Conservation (phyloP, 2,797 vertebrate species). For the Odontamblyopus lacepedii region DNA sequence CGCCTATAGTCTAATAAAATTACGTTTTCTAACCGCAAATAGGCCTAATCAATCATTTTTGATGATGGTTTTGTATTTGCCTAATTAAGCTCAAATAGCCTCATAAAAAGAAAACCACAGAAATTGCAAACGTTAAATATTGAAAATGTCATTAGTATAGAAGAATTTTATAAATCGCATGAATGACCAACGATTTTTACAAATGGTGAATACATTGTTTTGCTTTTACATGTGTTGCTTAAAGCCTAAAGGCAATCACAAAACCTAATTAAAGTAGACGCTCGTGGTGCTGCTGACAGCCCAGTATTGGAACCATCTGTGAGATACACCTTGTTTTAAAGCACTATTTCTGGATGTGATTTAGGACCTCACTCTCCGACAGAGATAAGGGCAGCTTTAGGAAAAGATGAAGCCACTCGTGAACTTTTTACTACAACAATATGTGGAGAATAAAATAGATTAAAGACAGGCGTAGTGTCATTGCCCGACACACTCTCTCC, state of each 20-base stretch:
- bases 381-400: conserved; percentile 20
- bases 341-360: conserved; percentile 30
- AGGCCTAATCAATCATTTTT: background rate
- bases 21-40: background rate
- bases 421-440: conserved; percentile 28
- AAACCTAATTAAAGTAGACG: conserved; percentile 26
- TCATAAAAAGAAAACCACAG: background rate
- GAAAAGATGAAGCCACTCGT: conserved; percentile 32
- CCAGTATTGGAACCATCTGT: conserved; percentile 50
- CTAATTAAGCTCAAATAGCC: background rate
- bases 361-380: conserved; percentile 12
- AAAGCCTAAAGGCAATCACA: conserved; percentile 13
- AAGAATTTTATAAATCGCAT: background rate
- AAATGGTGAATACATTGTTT: background rate
- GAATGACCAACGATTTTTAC: background rate
- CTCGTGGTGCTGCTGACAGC: conserved; percentile 45
- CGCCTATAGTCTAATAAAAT: background rate
- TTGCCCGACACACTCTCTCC: conserved; percentile 14
- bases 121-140: background rate
- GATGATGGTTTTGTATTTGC: background rate
- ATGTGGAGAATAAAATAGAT: conserved; percentile 28
- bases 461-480: conserved; percentile 13
- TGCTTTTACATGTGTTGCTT: conserved; percentile 1
- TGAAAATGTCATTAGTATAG: too few relatives aligned
- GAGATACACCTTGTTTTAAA: conserved; percentile 19